Conservation (phyloP, 2,888 invertebrate genomes). For the Phyllotreta striolata region DNA sequence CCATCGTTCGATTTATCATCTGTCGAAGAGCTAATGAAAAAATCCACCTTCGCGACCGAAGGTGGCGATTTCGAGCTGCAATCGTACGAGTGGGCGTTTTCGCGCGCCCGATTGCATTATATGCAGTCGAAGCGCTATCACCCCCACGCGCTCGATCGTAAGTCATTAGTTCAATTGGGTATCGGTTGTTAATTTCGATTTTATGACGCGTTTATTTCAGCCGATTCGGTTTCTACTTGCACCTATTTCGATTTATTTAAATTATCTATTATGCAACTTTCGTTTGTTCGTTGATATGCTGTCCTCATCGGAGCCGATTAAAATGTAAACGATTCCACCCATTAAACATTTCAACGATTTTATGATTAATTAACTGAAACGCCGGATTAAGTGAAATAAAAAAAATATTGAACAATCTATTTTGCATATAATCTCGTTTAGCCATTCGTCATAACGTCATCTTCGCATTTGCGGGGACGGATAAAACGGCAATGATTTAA, state of each 20-base stretch:
- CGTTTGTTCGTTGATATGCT: too few relatives aligned
- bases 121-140: slow-evolving; percentile 20
- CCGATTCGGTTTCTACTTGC: too few relatives aligned
- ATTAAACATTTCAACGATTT: slow-evolving; percentile 6
- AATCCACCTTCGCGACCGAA: slow-evolving; percentile 6
- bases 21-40: slow-evolving; percentile 13
- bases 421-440: slow-evolving; percentile 31
- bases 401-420: slow-evolving; percentile 14
- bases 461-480: slow-evolving; percentile 6
- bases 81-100: slow-evolving; percentile 30
- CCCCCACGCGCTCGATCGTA: slow-evolving; percentile 22
- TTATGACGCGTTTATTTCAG: too few relatives aligned
- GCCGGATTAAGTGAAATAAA: slow-evolving; percentile 9
- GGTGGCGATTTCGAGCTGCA: slow-evolving; percentile 20
- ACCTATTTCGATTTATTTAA: too few relatives aligned
- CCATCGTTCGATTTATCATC: slow-evolving; percentile 29
- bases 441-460: slow-evolving; percentile 27
- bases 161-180: slow-evolving; percentile 25
- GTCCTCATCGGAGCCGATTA: too few relatives aligned
- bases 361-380: slow-evolving; percentile 14
- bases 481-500: slow-evolving; percentile 28
- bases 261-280: too few relatives aligned
- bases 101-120: slow-evolving; percentile 27
- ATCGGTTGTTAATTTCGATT: slow-evolving; percentile 7
- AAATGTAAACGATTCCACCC: too few relatives aligned